Percentiles rank a stretch among this genome's conserved stretches.
phyloP scores from a whole-genome alignment of 2,113 vertebrate species.

The Campylorhamphus procurvoides region DNA sequence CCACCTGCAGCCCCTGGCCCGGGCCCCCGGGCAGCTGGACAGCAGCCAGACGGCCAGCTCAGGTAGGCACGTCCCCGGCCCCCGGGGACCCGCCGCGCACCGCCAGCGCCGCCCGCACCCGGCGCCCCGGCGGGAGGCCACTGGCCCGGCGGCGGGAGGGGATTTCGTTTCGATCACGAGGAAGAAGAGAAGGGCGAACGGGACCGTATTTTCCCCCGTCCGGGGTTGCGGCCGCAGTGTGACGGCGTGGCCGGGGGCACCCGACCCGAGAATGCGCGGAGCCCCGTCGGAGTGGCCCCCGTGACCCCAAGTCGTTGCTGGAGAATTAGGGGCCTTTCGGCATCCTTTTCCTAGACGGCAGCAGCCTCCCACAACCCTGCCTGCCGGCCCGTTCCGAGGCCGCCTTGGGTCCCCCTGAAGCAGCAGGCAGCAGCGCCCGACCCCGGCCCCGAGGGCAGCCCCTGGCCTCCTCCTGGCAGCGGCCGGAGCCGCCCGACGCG shows the following conservation, averaged over 20 bases:
- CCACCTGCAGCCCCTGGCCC: constrained; percentile 87
- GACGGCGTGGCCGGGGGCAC: background rate
- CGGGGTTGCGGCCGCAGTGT: background rate
- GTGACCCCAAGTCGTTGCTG: background rate
- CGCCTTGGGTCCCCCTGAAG: background rate
- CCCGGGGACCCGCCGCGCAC: background rate
- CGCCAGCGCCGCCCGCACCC: background rate
- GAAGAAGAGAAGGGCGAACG: background rate
- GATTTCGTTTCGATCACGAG: constrained; percentile 14
- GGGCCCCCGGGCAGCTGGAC: constrained; percentile 84
- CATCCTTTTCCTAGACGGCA: constrained; percentile 20
- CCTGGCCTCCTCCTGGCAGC: background rate
- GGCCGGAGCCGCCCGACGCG: background rate
- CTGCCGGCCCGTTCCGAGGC: background rate
- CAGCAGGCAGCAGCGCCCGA: background rate
- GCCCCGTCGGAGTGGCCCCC: background rate
- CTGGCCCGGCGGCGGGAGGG: background rate
- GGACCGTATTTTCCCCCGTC: background rate
- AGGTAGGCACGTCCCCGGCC: constrained; percentile 77
- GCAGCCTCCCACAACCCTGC: background rate
- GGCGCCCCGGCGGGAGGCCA: background rate
- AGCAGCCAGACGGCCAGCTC: constrained; percentile 91
- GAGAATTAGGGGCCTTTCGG: background rate
- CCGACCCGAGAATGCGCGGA: background rate
- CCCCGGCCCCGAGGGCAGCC: background rate